A percentile compares a stretch with the other conserved stretches of the same genome.
These are phyloP conservation scores for Parambassis ranga DNA, from an alignment of 2,797 vertebrate species.

Conservation along the genomic window DNA sequence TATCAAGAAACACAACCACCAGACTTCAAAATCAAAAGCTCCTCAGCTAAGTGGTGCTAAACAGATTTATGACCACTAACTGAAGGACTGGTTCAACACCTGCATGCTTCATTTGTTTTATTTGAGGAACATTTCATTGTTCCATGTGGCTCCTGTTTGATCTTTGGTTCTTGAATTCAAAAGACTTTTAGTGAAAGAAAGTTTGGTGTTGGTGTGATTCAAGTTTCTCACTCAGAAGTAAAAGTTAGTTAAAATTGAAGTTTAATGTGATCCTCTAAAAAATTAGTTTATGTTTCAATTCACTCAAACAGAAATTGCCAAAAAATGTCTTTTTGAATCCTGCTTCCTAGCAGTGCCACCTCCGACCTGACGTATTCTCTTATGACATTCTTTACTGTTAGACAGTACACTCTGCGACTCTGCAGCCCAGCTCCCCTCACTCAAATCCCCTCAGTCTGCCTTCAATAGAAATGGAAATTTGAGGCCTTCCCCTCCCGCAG, in stretches of 20 bases:
- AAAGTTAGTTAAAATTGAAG: background rate
- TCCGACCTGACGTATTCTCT: background rate
- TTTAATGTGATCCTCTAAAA: background rate
- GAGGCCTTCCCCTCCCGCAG: constrained; percentile 57
- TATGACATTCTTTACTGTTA: constrained; percentile 33
- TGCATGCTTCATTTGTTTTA: constrained; percentile 57
- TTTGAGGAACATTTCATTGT: constrained; percentile 54
- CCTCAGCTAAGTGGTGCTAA: constrained; percentile 28
- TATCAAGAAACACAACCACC: constrained; percentile 35
- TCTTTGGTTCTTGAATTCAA: constrained; percentile 13
- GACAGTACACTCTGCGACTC: constrained; percentile 28
- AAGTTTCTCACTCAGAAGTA: background rate
- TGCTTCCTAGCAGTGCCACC: background rate
- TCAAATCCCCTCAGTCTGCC: constrained; percentile 58
- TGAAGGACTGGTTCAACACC: constrained; percentile 48
- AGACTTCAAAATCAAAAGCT: constrained; percentile 22
- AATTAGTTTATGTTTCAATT: no score
- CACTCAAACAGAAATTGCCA: no score
- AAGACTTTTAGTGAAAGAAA: constrained; percentile 22
- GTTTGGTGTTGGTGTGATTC: constrained; percentile 20
- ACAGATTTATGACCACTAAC: constrained; percentile 51
- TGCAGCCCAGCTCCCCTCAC: constrained; percentile 22
- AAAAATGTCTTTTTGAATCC: background rate
- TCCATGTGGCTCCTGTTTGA: constrained; percentile 48
- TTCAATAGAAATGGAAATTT: constrained; percentile 80